Base-by-base conservation (phyloP, 23 tunicate species). In the Corella eumyota region DNA sequence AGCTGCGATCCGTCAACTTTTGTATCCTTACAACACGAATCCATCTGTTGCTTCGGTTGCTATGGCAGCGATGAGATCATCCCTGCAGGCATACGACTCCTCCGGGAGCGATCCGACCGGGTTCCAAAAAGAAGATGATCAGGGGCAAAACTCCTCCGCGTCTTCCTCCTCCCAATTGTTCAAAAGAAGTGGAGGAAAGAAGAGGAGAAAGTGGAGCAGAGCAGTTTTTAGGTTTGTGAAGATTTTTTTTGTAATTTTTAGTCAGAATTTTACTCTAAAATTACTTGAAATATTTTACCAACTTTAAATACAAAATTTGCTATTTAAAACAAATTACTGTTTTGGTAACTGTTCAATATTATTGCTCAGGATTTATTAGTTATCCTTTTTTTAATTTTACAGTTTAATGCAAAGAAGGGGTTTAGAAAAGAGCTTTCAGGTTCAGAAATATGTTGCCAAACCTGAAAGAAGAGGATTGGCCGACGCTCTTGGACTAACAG, bases 201-300 rank as follows among this genome's bases (percentile, higher is more conserved):
- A 86, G 45, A 65, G 95, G 67, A 65, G 83, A 64, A 86, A 86
- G 67, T 86, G 95, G 95, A 86, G 81, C 57, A 50, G 95, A 40
- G 85, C 95, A 37, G 95, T 86, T 20, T 86, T 86, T 53, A 86
- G 85, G 95, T 76, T 53, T 4, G 56, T 36, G 1, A n/a, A n/a
- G n/a, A n/a, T n/a, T n/a, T n/a, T n/a, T n/a, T n/a, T n/a, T n/a
- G n/a, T n/a, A n/a, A n/a, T n/a, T n/a, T n/a, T n/a, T n/a, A n/a
- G n/a, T n/a, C n/a, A n/a, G n/a, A n/a, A n/a, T n/a, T n/a, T n/a
- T n/a, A n/a, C n/a, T n/a, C n/a, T n/a, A n/a, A n/a, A n/a, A n/a
- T n/a, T n/a, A n/a, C n/a, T n/a, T n/a, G n/a, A n/a, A n/a, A n/a
- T n/a, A n/a, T n/a, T n/a, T n/a, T n/a, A n/a, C n/a, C n/a, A n/a